Evolutionary conservation across 2,888 invertebrate species (phyloP), one percentile per base, ranked within the genome.

Genomic region (Hydraecia micacea): DNA sequence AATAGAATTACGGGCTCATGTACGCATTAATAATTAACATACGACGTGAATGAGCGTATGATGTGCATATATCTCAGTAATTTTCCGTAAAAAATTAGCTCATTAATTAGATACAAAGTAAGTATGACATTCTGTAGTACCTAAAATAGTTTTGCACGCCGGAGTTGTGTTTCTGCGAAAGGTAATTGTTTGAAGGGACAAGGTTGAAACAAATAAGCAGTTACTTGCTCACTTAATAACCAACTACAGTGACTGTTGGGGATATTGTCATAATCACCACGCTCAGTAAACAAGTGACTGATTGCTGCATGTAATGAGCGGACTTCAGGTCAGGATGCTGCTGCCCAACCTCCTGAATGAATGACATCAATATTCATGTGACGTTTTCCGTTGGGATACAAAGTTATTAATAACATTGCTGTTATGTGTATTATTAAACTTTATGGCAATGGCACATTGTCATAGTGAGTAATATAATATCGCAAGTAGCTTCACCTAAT

Each of bases 371-470:
- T 63, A 32, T n/a, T 69, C 21, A 60, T 60, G 72, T 73, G 70
- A 70, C 65, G 73, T 66, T 70, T 68, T 32, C 46, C 71, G 28
- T 36, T 46, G 25, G 49, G 18, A 81, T 32, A 63, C 46, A 0
- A 2, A 62, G 49, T 65, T 55, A 84, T 60, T 68, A 74, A 62
- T 73, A 67, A 66, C 36, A 39, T 49, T 63, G 32, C 63, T 73
- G 58, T 63, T 46, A 18, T 58, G 65, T 63, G 77, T 82, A 82
- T 75, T 73, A 58, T 73, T 83, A 79, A 63, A 70, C 52, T 58
- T n/a, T n/a, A 79, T 73, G 52, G 46, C 66, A 83, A 75, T 86
- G 80, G 76, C 84, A 71, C 75, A 83, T 86, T 46, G 83, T 67
- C 73, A 83, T 86, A 46, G 66, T 70, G 66, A 58, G 60, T 49